These are phyloP conservation scores for Lithobates pipiens DNA, from an alignment of 2,797 vertebrate genomes.

Conservation along the genomic window DNA sequence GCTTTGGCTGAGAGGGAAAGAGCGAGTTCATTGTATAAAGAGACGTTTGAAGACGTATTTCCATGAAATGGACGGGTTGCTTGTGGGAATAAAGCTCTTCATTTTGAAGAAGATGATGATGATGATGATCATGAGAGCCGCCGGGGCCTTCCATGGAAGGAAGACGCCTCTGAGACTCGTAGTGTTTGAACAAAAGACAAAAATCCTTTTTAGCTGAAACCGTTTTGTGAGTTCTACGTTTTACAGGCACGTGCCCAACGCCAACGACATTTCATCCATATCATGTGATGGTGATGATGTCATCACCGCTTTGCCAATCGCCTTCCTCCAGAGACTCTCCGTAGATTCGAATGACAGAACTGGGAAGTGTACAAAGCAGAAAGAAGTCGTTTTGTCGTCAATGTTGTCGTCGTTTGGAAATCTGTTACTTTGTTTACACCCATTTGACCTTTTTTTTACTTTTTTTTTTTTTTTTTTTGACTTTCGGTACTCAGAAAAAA, in stretches of 20 bases:
- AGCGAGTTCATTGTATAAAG: slow-evolving; percentile 26
- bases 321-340: slow-evolving; percentile 68
- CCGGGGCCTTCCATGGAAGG: slow-evolving; percentile 26
- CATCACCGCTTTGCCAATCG: slow-evolving; percentile 72
- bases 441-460: slow-evolving; percentile 57
- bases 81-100: slow-evolving; percentile 63
- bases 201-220: slow-evolving; percentile 66
- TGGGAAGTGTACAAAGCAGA: slow-evolving; percentile 49
- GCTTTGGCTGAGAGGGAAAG: background rate
- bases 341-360: background rate
- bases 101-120: slow-evolving; percentile 64
- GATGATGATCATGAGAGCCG: slow-evolving; percentile 18
- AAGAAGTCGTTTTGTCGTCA: slow-evolving; percentile 62
- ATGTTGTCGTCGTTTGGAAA: slow-evolving; percentile 64
- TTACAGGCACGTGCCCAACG: slow-evolving; percentile 47
- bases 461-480: slow-evolving; percentile 26
- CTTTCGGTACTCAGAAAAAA: background rate
- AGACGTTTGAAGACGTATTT: slow-evolving; percentile 60
- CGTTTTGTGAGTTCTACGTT: slow-evolving; percentile 64
- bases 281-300: slow-evolving; percentile 76
- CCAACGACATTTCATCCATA: slow-evolving; percentile 75
- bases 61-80: slow-evolving; percentile 66
- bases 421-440: slow-evolving; percentile 76
- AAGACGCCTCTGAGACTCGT: slow-evolving; percentile 62
- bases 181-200: slow-evolving; percentile 41